Evolutionary conservation across 1,140 invertebrate genomes (phyloP).

Genomic region (Caenorhabditis brenneri): DNA sequence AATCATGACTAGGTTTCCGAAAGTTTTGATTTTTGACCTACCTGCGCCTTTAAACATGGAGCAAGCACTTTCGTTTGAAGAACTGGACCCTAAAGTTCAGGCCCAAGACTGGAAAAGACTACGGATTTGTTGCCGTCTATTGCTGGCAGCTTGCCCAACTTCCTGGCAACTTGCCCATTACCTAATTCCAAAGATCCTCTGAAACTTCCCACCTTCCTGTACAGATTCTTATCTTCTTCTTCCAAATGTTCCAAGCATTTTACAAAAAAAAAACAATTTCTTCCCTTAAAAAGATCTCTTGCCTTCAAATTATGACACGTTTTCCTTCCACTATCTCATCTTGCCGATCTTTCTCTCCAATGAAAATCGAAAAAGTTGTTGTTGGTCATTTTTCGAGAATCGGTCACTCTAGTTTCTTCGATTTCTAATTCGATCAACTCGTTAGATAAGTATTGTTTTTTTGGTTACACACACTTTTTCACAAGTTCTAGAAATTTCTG

Average conservation of each 20-base stretch:
- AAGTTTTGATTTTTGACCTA: too few relatives aligned
- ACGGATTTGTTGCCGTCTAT: too few relatives aligned
- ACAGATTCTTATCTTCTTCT: too few relatives aligned
- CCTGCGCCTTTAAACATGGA: too few relatives aligned
- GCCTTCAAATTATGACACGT: neutral
- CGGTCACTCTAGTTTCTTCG: neutral
- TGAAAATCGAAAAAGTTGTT: neutral
- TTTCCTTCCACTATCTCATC: neutral
- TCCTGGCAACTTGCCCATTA: too few relatives aligned
- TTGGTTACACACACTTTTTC: neutral
- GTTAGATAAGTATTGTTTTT: constrained; percentile 11
- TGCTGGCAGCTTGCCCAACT: too few relatives aligned
- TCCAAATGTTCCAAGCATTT: neutral
- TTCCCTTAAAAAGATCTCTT: neutral
- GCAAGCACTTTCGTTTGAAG: too few relatives aligned
- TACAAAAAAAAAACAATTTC: neutral
- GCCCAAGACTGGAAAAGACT: too few relatives aligned
- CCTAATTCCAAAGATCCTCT: too few relatives aligned
- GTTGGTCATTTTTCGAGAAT: neutral
- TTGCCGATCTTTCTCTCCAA: neutral
- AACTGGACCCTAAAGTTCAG: too few relatives aligned
- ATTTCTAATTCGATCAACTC: constrained; percentile 27
- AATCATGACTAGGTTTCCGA: too few relatives aligned
- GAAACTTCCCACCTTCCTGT: too few relatives aligned
- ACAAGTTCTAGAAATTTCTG: neutral